phyloP scores from a whole-genome alignment of 2,797 vertebrate genomes.

The Alectoris magna region DNA sequence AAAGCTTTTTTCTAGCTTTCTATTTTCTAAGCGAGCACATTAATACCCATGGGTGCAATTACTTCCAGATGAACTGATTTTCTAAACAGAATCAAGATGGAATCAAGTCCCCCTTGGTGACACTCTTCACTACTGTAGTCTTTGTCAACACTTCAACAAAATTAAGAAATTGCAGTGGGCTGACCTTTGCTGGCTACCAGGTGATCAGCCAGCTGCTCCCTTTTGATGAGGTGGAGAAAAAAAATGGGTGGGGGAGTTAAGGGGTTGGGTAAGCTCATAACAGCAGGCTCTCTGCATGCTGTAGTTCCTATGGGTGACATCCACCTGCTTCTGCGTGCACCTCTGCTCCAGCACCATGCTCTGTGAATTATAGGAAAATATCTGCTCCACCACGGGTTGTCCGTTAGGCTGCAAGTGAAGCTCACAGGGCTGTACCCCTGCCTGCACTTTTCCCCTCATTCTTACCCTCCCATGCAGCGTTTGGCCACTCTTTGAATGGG shows the following conservation, averaged over 20 bases:
- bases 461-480: not conserved
- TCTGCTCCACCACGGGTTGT: not conserved
- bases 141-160: not conserved
- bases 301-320: not conserved
- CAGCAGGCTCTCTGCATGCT: rapidly evolving
- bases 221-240: rapidly evolving
- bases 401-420: not conserved
- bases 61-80: not conserved
- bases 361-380: not conserved
- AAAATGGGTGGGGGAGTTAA: not conserved
- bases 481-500: not conserved
- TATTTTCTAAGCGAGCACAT: not conserved
- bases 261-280: not conserved
- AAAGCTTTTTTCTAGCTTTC: not conserved
- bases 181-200: not conserved
- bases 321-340: not conserved
- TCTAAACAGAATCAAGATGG: not conserved
- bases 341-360: not conserved
- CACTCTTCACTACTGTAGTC: rapidly evolving
- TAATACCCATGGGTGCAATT: not conserved
- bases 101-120: not conserved
- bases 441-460: not conserved
- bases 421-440: not conserved
- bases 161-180: not conserved
- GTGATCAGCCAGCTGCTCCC: not conserved